Evolutionary conservation across 2,888 invertebrate species (phyloP).

Genomic region (Aphodius granarius): DNA sequence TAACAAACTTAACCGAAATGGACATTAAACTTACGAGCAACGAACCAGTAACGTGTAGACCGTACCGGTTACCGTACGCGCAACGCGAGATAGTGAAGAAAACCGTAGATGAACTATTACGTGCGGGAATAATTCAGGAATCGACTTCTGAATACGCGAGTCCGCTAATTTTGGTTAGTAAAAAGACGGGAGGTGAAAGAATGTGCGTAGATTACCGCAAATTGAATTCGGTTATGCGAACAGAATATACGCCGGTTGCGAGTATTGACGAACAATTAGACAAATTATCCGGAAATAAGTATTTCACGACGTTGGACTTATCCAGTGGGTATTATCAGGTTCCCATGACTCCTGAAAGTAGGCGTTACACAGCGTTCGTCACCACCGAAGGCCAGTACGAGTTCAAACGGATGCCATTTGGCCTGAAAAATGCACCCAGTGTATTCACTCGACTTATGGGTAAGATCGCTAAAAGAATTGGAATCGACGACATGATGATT

Average conservation of each 20-base stretch:
- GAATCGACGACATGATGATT: constrained; percentile 27
- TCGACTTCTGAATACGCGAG: constrained; percentile 19
- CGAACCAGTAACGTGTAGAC: constrained; percentile 21
- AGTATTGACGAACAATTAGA: constrained; percentile 37
- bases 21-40: constrained; percentile 3
- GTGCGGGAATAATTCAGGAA: constrained; percentile 16
- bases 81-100: constrained; percentile 14
- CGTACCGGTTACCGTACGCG: constrained; percentile 31
- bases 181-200: constrained; percentile 26
- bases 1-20: constrained; percentile 20
- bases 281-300: constrained; percentile 31
- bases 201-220: constrained; percentile 32
- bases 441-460: constrained; percentile 39
- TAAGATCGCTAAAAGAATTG: neutral
- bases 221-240: constrained; percentile 34
- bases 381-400: too few species aligned
- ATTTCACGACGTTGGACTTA: constrained; percentile 38
- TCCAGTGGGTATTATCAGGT: constrained; percentile 38
- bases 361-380: too few species aligned
- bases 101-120: constrained; percentile 8
- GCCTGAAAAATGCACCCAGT: constrained; percentile 39
- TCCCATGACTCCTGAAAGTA: constrained; percentile 40
- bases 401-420: too few species aligned
- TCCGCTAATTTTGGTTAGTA: constrained; percentile 31
- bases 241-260: constrained; percentile 38